A percentile compares a stretch with the other conserved stretches of the same genome.
These are phyloP conservation scores for Chinchilla lanigera DNA, from an alignment of 2,113 vertebrate species.

Conservation along the genomic window DNA sequence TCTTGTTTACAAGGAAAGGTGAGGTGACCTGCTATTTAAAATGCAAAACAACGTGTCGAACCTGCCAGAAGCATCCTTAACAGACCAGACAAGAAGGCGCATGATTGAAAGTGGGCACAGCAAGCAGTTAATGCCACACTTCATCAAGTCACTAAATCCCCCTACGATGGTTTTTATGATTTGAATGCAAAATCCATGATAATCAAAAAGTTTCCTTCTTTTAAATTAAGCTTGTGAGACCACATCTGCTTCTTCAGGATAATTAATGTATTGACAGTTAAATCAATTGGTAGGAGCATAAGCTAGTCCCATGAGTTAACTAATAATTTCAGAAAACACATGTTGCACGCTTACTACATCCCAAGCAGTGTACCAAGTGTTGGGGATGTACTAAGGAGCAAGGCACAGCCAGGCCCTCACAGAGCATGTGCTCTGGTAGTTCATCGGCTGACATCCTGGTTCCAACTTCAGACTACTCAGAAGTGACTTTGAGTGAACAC, in stretches of 20 bases:
- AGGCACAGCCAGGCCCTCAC: rapidly evolving
- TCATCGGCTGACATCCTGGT: not conserved
- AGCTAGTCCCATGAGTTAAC: constrained; percentile 18
- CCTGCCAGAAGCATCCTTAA: constrained; percentile 40
- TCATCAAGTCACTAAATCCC: constrained; percentile 62
- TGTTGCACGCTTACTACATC: not conserved
- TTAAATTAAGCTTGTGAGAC: constrained; percentile 54
- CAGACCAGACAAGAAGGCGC: constrained; percentile 24
- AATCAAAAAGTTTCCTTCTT: constrained; percentile 52
- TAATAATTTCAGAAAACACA: constrained; percentile 28
- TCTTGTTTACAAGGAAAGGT: constrained; percentile 46
- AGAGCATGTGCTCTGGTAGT: not conserved
- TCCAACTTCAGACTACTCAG: not conserved
- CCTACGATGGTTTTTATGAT: constrained; percentile 23
- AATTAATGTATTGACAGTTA: constrained; percentile 64
- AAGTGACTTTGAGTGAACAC: not conserved
- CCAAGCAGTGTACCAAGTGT: too few relatives aligned
- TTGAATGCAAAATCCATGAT: constrained; percentile 61
- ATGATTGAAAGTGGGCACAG: constrained; percentile 49
- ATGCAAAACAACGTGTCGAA: constrained; percentile 44
- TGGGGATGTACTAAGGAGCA: rapidly evolving
- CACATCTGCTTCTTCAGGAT: constrained; percentile 63
- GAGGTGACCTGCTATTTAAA: constrained; percentile 46
- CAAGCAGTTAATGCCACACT: constrained; percentile 64
- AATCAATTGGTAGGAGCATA: constrained; percentile 52